Evolutionary conservation across 2,113 vertebrate genomes (phyloP), one percentile per base, ranked within the genome.

Genomic region (Trichomycterus rosablanca): DNA sequence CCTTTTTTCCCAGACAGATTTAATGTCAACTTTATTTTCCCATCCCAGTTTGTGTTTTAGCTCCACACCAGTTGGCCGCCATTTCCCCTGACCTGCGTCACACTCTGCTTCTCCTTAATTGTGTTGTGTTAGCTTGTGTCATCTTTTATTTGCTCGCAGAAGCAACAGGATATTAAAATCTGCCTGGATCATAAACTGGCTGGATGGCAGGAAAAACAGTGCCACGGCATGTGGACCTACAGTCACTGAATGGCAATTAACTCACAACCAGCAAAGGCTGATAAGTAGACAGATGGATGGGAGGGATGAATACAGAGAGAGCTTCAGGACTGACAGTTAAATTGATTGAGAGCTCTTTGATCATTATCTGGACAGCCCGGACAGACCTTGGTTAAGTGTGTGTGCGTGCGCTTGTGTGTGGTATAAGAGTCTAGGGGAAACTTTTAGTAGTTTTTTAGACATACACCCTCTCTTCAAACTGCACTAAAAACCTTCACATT

Each of bases 221-320:
- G 56, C 9, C 39, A 40, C 34, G 45, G 44, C 51, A 52, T 67
- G 63, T 62, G 45, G 55, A 43, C 28, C 16, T 59, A 37, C 19
- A 64, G 67, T 57, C 60, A 51, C 63, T 46, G 59, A 72, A 84
- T 79, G 73, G 78, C 70, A 80, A 82, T 83, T 77, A 76, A 71
- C 64, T 56, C 14, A 63, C 68, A 61, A 80, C 26, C 23, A 67
- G 74, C 61, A 62, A 59, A 20, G 66, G 59, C 68, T 64, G 73
- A 70, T 75, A 76, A 78, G 64, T 62, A 72, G 73, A 80, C 71
- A 79, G 80, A 84, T 81, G 80, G 74, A 24, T 3, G 59, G 67
- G 66, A 68, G 55, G 39, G 57, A 19, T 16, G 42, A 22, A 11
- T 9, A 12, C 10, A 42, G 28, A 7, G 35, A 28, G 26, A 63